Evolutionary conservation across 2,888 invertebrate species (phyloP).

Genomic region (Rhagium mordax): DNA sequence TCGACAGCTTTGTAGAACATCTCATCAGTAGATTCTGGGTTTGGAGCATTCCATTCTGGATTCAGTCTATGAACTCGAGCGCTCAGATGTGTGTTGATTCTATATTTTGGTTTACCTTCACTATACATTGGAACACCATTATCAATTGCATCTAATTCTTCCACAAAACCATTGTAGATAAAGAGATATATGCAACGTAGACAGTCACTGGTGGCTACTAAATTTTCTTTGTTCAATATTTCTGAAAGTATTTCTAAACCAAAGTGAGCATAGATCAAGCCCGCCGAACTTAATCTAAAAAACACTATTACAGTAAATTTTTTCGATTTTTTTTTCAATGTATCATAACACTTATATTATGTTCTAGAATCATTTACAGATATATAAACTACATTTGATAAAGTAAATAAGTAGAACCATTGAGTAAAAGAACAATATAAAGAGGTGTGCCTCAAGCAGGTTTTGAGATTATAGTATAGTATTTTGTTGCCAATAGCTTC

Average conservation of each 20-base stretch:
- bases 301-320: background rate
- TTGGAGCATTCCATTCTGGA: conserved; percentile 84
- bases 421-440: too few species aligned
- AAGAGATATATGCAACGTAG: conserved; percentile 76
- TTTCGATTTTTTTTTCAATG: too few species aligned
- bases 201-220: conserved; percentile 71
- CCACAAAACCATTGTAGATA: conserved; percentile 90
- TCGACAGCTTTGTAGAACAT: conserved; percentile 85
- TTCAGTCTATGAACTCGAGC: conserved; percentile 85
- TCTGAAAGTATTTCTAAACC: conserved; percentile 84
- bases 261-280: conserved; percentile 91
- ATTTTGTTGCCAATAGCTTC: too few species aligned
- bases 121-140: conserved; percentile 91
- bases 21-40: conserved; percentile 71
- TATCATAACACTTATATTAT: too few species aligned
- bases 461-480: too few species aligned
- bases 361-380: too few species aligned
- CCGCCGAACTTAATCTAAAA: conserved; percentile 92
- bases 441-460: too few species aligned
- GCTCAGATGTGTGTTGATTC: conserved; percentile 85
- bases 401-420: too few species aligned
- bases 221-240: conserved; percentile 70
- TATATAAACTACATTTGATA: too few species aligned
- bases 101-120: conserved; percentile 81
- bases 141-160: conserved; percentile 97